phyloP scores from a whole-genome alignment of 2,797 vertebrate species.

The Trachurus trachurus region DNA sequence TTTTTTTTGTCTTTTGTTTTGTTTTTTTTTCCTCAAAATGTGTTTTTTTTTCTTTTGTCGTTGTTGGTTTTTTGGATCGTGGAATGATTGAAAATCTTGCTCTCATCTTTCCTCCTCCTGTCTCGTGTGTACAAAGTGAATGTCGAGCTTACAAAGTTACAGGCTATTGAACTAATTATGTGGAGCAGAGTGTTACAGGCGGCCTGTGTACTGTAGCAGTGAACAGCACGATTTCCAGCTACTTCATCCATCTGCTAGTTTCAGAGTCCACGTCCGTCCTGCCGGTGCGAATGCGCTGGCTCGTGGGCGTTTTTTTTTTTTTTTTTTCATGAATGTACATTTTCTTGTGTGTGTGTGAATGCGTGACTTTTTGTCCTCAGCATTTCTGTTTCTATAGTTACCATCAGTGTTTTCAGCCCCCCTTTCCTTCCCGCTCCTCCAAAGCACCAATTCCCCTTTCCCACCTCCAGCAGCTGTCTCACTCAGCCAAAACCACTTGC shows the following conservation, averaged over 20 bases:
- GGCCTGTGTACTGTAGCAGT: slow-evolving; percentile 71
- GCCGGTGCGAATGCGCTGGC: slow-evolving; percentile 41
- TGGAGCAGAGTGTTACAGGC: slow-evolving; percentile 68
- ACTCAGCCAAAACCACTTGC: slow-evolving; percentile 73
- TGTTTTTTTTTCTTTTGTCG: slow-evolving; percentile 43
- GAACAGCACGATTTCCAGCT: slow-evolving; percentile 55
- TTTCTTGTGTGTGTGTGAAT: slow-evolving; percentile 56
- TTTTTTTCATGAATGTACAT: slow-evolving; percentile 71
- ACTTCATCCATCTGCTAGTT: slow-evolving; percentile 60
- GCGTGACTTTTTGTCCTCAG: slow-evolving; percentile 49
- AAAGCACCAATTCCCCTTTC: slow-evolving; percentile 61
- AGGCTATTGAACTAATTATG: slow-evolving; percentile 85
- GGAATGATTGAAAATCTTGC: slow-evolving; percentile 52
- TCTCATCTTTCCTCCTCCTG: slow-evolving; percentile 34
- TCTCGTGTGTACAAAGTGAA: slow-evolving; percentile 69
- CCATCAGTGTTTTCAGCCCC: slow-evolving; percentile 73
- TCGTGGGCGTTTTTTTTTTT: slow-evolving; percentile 2
- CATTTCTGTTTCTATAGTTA: slow-evolving; percentile 70
- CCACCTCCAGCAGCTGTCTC: slow-evolving; percentile 52
- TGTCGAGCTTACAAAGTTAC: slow-evolving; percentile 70
- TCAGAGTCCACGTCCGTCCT: slow-evolving; percentile 45
- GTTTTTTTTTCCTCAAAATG: slow-evolving; percentile 54
- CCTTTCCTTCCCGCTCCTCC: slow-evolving; percentile 19
- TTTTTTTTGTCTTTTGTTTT: slow-evolving; percentile 50
- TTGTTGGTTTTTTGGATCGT: slow-evolving; percentile 20